Percentiles rank a stretch among this genome's conserved stretches.
Conservation (phyloP, 2,797 vertebrate species). For the Otolemur crassicaudatus region DNA sequence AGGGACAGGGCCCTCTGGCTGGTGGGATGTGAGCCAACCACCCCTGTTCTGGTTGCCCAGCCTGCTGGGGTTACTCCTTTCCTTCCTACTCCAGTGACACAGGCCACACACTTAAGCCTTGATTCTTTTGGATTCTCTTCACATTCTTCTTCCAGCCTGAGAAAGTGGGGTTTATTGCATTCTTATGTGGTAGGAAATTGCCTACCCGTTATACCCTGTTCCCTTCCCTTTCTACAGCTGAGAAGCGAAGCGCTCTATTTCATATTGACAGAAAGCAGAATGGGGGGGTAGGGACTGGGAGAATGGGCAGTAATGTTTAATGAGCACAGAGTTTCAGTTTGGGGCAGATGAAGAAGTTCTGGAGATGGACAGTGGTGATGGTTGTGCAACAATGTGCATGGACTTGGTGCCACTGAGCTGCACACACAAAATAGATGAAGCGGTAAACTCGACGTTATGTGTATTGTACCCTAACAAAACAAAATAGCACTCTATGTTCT, state of each 20-base stretch:
- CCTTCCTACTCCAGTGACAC: neutral
- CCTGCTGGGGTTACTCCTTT: neutral
- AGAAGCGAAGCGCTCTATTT: neutral
- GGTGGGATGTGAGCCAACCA: neutral
- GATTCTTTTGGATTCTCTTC: neutral
- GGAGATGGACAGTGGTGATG: neutral
- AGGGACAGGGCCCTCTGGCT: neutral
- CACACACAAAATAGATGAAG: neutral
- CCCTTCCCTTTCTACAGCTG: neutral
- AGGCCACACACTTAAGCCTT: neutral
- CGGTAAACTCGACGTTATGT: neutral
- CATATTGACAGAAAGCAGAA: neutral
- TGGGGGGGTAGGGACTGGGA: too few relatives aligned
- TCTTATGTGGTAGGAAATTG: neutral
- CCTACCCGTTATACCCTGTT: neutral
- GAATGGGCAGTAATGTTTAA: neutral
- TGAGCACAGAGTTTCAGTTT: neutral
- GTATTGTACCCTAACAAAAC: neutral
- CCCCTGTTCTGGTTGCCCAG: neutral
- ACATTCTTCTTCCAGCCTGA: neutral
- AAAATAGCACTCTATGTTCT: neutral
- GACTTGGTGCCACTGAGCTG: neutral
- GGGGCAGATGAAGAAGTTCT: neutral
- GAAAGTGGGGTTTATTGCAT: neutral
- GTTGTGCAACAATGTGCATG: accelerated